phyloP scores from a whole-genome alignment of 2,113 vertebrate species.

The Ammodytes dubius region DNA sequence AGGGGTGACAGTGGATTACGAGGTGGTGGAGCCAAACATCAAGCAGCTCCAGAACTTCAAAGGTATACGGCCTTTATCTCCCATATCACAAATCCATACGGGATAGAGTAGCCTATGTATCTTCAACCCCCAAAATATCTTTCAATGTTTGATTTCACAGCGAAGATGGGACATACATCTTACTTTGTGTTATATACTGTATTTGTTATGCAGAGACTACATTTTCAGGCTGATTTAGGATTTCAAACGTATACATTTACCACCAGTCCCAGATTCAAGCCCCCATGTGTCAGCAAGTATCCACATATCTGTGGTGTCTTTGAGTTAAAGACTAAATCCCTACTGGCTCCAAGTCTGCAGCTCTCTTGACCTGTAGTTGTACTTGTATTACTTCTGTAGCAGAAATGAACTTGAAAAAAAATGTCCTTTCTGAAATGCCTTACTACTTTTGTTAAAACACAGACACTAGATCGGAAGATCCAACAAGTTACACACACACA shows the following conservation, averaged over 20 bases:
- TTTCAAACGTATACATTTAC: conserved; percentile 27
- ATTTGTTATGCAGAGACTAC: neutral
- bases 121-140: neutral
- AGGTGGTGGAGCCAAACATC: conserved; percentile 89
- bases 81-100: neutral
- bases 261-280: neutral
- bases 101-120: neutral
- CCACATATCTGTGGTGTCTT: neutral
- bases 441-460: neutral
- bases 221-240: neutral
- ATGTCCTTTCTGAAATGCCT: neutral
- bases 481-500: too few relatives aligned
- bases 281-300: conserved; percentile 2
- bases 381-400: neutral
- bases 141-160: conserved; percentile 5
- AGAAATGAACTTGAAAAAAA: too few relatives aligned
- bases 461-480: too few relatives aligned
- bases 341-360: neutral
- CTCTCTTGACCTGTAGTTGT: neutral
- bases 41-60: conserved; percentile 87
- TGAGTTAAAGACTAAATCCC: neutral
- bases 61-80: conserved; percentile 69
- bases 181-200: neutral
- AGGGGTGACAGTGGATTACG: conserved; percentile 81
- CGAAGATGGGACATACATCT: neutral